phyloP scores from a whole-genome alignment of 2,113 vertebrate genomes.

The Chaenocephalus aceratus region DNA sequence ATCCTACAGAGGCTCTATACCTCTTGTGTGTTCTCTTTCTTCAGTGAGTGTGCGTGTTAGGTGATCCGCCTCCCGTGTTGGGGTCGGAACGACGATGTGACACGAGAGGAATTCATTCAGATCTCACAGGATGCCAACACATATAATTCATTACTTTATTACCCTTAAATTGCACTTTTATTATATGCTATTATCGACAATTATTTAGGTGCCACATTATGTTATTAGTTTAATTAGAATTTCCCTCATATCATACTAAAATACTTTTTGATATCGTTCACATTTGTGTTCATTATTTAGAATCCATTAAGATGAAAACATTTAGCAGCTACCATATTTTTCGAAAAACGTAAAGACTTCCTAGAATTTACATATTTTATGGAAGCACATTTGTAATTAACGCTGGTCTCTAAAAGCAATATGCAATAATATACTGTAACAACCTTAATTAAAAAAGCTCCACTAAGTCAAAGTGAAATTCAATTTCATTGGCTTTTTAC shows the following conservation, averaged over 20 bases:
- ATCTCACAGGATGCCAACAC: no score
- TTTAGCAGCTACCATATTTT: background rate
- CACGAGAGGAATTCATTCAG: background rate
- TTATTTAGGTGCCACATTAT: background rate
- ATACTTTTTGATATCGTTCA: background rate
- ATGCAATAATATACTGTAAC: background rate
- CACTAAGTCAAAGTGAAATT: background rate
- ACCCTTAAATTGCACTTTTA: no score
- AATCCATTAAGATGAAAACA: background rate
- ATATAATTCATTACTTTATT: background rate
- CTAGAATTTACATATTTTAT: no score
- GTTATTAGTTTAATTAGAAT: background rate
- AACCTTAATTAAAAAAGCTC: background rate
- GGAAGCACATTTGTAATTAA: background rate
- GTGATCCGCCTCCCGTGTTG: background rate
- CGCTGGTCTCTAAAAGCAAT: background rate
- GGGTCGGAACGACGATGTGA: background rate
- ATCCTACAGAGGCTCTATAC: conserved; percentile 40
- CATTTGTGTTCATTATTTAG: background rate
- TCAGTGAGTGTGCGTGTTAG: background rate
- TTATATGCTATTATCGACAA: no score
- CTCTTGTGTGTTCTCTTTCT: conserved; percentile 35
- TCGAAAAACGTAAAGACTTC: no score
- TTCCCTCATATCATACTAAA: background rate
- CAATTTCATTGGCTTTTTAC: conserved; percentile 1